Base-by-base conservation (phyloP, 2,113 vertebrate genomes). In the Brachypodius melanocephalos region DNA sequence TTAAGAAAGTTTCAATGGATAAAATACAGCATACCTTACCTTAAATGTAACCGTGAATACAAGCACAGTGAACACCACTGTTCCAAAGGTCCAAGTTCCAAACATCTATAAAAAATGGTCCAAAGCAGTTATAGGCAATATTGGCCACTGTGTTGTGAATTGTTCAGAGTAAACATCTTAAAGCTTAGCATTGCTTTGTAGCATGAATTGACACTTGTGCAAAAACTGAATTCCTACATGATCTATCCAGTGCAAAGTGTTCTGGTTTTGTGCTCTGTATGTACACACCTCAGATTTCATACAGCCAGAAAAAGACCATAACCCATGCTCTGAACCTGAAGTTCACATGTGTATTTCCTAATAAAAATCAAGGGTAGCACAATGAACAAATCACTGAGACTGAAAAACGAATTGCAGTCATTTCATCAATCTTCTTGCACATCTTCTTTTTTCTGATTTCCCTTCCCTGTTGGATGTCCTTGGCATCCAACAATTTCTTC, bases 11-110 rank as follows among this genome's bases (percentile, higher is more conserved):
- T 57, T 62, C 28, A 57, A 3, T 22, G n/a, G 34, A 62, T 58
- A 71, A 90, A 85, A 51, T 10, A 17, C 5, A 69, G 59, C 19
- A 61, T 12, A 10, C 8, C 40, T 94, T 98, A 99, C 99, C 99
- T 99, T 99, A 59, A 99, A 97, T 5, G 99, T 99, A 92, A 99
- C 99, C 0, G 99, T 99, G 97, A 99, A 99, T 67, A 99, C 98
- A 34, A 99, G 98, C 77, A 99, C 98, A 15, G 99, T 99, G 96
- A 99, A 99, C 80, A 99, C 98, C 91, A 99, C 97, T 2, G 99
- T 99, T 74, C 99, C 99, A 58, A 99, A 99, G 6, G 99, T 99
- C 99, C 99, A 99, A 91, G 99, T 99, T 93, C 99, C 99, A 98
- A 99, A 99, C 96, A 99, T 97, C 99, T 99, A 97, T 51, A 78